Conservation (phyloP, 2,888 invertebrate genomes). For the Scaptomyza polygonia region DNA sequence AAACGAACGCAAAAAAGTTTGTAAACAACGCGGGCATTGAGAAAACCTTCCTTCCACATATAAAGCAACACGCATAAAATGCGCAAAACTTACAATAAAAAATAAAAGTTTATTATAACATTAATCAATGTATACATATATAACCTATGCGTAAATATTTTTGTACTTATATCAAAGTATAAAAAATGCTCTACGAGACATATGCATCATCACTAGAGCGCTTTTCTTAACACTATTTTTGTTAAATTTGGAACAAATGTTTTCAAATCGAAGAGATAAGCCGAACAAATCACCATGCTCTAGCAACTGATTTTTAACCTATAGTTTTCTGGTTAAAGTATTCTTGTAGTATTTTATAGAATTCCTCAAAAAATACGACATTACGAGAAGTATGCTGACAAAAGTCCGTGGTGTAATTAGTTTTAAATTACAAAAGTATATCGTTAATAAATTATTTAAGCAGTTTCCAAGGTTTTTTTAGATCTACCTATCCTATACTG, state of each 20-base stretch:
- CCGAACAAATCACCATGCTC: not conserved
- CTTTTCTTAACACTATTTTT: no score
- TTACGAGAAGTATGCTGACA: constrained; percentile 10
- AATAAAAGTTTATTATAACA: constrained; percentile 15
- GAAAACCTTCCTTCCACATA: constrained; percentile 77
- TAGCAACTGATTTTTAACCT: not conserved
- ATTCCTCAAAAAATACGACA: not conserved
- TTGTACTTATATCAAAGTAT: constrained; percentile 11
- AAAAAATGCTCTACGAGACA: constrained; percentile 62
- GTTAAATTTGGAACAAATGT: no score
- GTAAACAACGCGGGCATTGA: constrained; percentile 18
- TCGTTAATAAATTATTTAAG: constrained; percentile 25
- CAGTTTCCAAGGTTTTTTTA: constrained; percentile 5
- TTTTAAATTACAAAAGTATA: constrained; percentile 31
- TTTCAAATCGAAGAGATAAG: not conserved
- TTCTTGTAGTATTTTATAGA: no score
- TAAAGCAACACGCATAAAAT: constrained; percentile 81
- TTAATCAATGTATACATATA: constrained; percentile 26
- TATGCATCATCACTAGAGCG: not conserved
- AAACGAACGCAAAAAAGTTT: constrained; percentile 9
- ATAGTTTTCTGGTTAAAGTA: no score
- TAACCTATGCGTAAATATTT: not conserved
- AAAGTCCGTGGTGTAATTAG: constrained; percentile 28
- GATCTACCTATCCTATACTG: constrained; percentile 14
- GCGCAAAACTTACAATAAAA: constrained; percentile 62